A percentile compares a stretch with the other conserved stretches of the same genome.
phyloP scores from a whole-genome alignment of 2,797 vertebrate species.

The Sylvia borin region DNA sequence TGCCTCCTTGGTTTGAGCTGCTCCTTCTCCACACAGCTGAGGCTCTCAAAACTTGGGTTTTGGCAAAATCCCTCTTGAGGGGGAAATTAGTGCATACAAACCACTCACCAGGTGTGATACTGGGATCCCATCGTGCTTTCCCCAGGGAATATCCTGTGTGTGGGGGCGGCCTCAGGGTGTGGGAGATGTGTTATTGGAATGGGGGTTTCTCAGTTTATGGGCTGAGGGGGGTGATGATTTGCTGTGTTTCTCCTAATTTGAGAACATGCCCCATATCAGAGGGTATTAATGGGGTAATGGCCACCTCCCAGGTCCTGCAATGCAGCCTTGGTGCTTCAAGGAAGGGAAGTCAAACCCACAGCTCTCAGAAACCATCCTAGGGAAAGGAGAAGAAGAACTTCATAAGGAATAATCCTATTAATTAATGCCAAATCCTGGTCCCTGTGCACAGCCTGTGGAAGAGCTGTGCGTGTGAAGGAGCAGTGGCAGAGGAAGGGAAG shows the following conservation, averaged over 20 bases:
- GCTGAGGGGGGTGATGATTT: neutral
- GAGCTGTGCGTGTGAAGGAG: accelerated
- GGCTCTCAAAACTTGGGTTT: neutral
- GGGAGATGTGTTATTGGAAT: accelerated
- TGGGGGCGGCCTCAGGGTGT: neutral
- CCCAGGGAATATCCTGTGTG: accelerated
- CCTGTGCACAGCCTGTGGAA: conserved; percentile 31
- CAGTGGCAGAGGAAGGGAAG: accelerated
- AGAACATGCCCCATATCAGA: accelerated
- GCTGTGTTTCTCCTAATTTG: neutral
- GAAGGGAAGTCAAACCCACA: neutral
- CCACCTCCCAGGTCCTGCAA: neutral
- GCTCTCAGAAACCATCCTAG: accelerated
- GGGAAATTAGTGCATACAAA: neutral
- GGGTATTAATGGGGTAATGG: neutral
- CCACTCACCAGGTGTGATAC: accelerated
- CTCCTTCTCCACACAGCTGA: neutral
- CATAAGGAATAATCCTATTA: conserved; percentile 45
- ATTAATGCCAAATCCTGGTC: conserved; percentile 53
- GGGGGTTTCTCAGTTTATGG: accelerated
- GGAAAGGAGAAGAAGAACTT: neutral
- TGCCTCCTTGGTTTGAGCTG: conserved; percentile 8
- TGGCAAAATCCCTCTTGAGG: neutral
- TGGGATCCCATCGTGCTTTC: neutral
- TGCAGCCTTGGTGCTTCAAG: accelerated